Evolutionary conservation across 2,888 invertebrate genomes (phyloP).

Genomic region (Palloptera scutellata): DNA sequence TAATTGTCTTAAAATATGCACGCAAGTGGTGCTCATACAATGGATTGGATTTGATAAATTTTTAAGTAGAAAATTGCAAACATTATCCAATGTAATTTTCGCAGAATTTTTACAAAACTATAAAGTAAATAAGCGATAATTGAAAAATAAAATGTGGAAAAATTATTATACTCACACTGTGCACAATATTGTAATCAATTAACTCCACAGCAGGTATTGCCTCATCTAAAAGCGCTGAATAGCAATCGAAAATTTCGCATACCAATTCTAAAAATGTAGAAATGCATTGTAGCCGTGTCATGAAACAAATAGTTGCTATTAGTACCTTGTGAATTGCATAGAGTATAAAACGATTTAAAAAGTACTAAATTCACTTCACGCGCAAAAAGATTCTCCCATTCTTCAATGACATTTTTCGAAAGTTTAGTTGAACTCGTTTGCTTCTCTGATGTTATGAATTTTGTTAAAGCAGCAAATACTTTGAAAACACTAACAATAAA

Average conservation of each 20-base stretch:
- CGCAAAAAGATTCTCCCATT: constrained; percentile 82
- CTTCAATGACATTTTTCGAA: constrained; percentile 63
- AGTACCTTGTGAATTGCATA: constrained; percentile 46
- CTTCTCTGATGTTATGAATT: constrained; percentile 63
- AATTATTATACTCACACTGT: constrained; percentile 44
- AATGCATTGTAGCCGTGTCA: background rate
- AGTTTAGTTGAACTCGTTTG: constrained; percentile 59
- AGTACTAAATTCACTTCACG: constrained; percentile 67
- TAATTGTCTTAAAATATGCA: constrained; percentile 51
- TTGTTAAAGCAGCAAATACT: constrained; percentile 66
- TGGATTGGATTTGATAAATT: constrained; percentile 53
- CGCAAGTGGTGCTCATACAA: constrained; percentile 50
- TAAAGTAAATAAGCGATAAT: constrained; percentile 22
- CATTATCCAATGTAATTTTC: constrained; percentile 51
- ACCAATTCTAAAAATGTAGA: background rate
- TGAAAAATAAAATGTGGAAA: background rate
- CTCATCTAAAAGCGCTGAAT: constrained; percentile 46
- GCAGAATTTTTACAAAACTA: constrained; percentile 55
- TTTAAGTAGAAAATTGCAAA: constrained; percentile 55
- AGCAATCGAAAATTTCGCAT: constrained; percentile 34
- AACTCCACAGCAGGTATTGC: constrained; percentile 49
- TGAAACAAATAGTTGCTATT: background rate
- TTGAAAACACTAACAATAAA: constrained; percentile 61
- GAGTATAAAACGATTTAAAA: constrained; percentile 54
- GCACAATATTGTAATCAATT: constrained; percentile 55